Evolutionary conservation across 92 coral and sea anemone species (phyloP).

Genomic region (Meandrina meandrites): DNA sequence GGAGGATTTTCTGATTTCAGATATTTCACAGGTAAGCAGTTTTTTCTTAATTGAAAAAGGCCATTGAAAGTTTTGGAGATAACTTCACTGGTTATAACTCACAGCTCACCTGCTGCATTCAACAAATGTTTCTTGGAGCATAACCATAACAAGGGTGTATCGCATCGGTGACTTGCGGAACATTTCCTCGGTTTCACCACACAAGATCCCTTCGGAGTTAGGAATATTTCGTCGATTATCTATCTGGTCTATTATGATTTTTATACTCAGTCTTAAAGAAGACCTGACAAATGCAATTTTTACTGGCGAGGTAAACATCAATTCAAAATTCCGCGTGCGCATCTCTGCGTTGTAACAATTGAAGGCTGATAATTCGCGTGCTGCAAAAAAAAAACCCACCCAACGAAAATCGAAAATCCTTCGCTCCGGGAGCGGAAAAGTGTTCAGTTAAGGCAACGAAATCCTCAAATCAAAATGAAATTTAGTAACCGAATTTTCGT

Average conservation of each 20-base stretch:
- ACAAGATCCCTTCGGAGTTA: not conserved
- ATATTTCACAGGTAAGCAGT: slow-evolving; percentile 10
- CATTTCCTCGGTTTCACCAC: not conserved
- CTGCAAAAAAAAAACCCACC: not conserved
- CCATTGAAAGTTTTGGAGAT: not conserved
- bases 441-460: not conserved
- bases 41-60: not conserved
- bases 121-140: not conserved
- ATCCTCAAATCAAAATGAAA: not conserved
- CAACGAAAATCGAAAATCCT: not conserved
- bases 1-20: not conserved
- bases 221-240: not conserved
- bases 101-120: not conserved
- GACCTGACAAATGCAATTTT: not conserved
- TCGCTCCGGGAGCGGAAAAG: not conserved
- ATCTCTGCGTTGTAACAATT: not conserved
- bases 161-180: not conserved
- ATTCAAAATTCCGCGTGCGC: not conserved
- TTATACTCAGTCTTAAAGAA: not conserved
- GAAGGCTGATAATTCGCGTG: not conserved
- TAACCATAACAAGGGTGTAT: not conserved
- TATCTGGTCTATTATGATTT: not conserved
- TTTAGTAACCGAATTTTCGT: not conserved
- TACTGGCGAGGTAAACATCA: not conserved
- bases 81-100: not conserved